These are phyloP conservation scores for Coecobrya sp. DNA, from an alignment of 2,888 invertebrate species.

Conservation along the genomic window DNA sequence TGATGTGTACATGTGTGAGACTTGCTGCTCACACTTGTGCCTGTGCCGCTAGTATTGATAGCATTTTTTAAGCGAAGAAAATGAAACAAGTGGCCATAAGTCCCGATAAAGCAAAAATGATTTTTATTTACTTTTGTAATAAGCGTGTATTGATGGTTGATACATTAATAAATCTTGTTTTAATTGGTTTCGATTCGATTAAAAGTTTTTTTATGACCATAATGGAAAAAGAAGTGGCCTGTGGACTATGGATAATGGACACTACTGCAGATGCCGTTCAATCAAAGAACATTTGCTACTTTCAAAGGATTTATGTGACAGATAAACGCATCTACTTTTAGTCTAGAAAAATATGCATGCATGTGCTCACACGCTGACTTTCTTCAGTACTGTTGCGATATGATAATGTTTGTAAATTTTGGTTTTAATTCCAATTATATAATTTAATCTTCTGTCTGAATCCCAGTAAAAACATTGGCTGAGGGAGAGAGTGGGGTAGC, in stretches of 20 bases:
- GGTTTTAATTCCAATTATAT: neutral
- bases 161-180: conserved; percentile 51
- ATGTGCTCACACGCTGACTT: conserved; percentile 47
- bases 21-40: conserved; percentile 64
- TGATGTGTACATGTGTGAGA: neutral
- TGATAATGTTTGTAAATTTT: conserved; percentile 19
- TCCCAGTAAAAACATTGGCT: conserved; percentile 66
- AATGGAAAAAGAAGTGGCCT: conserved; percentile 17
- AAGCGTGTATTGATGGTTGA: conserved; percentile 15
- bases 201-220: conserved; percentile 37
- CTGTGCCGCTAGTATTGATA: conserved; percentile 71
- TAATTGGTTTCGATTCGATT: conserved; percentile 61
- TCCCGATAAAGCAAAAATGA: conserved; percentile 40
- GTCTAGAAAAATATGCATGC: conserved; percentile 14
- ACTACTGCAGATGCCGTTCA: conserved; percentile 36
- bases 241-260: conserved; percentile 57
- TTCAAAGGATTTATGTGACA: conserved; percentile 19
- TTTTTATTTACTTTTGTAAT: conserved; percentile 51
- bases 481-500: neutral
- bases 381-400: neutral
- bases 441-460: conserved; percentile 39
- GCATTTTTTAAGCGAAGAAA: conserved; percentile 9
- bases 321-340: neutral
- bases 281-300: neutral
- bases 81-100: conserved; percentile 70